phyloP scores from a whole-genome alignment of 2,888 invertebrate genomes.

The Ormyrus thymus region DNA sequence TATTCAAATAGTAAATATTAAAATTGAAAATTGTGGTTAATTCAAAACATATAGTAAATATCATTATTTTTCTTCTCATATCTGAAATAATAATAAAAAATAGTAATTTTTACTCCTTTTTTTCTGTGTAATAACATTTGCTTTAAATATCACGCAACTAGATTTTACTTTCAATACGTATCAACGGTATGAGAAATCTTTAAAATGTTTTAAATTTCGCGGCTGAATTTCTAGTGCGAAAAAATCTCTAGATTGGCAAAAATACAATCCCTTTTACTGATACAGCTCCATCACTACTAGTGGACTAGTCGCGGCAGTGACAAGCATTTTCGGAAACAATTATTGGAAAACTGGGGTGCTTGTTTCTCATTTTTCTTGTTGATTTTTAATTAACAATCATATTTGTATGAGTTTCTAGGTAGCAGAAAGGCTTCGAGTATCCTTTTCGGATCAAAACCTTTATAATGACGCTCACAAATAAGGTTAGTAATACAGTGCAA shows the following conservation, averaged over 20 bases:
- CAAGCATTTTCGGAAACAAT: constrained; percentile 51
- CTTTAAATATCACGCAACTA: too few relatives aligned
- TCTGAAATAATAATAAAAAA: too few relatives aligned
- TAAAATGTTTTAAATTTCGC: too few relatives aligned
- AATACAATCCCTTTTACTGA: not conserved
- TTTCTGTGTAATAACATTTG: too few relatives aligned
- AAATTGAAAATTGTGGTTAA: too few relatives aligned
- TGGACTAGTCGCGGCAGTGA: constrained; percentile 26
- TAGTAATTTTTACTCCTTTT: too few relatives aligned
- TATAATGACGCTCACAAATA: constrained; percentile 71
- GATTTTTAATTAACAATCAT: constrained; percentile 13
- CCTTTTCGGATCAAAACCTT: constrained; percentile 42
- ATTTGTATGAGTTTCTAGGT: constrained; percentile 23
- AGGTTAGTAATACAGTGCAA: constrained; percentile 60
- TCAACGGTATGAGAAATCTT: too few relatives aligned
- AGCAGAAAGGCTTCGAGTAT: not conserved
- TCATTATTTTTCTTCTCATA: too few relatives aligned
- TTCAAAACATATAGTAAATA: too few relatives aligned
- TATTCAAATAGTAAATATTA: too few relatives aligned
- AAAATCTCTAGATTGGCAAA: constrained; percentile 20
- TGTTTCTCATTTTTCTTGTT: not conserved
- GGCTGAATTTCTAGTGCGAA: not conserved
- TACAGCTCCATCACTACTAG: not conserved
- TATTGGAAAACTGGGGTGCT: not conserved
- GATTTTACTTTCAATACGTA: too few relatives aligned